Conservation (phyloP, 2,113 vertebrate genomes). For the Coregonus clupeaformis region DNA sequence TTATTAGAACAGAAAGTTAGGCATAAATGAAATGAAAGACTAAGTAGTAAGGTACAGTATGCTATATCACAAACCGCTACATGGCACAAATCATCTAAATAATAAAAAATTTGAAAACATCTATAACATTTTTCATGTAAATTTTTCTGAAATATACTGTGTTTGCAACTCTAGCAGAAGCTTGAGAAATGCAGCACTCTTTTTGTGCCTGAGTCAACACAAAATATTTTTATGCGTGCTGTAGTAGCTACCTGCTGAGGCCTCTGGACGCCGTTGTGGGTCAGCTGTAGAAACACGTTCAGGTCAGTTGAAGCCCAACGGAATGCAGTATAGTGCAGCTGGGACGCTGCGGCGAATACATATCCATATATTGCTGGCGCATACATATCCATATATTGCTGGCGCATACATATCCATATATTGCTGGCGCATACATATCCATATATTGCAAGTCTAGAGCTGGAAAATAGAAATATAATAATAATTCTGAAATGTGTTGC, state of each 20-base stretch:
- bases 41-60: no score
- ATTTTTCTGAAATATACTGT: background rate
- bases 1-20: background rate
- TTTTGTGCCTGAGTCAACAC: no score
- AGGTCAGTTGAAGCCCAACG: conserved; percentile 23
- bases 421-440: background rate
- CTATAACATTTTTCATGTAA: background rate
- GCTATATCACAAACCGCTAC: no score
- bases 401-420: no score
- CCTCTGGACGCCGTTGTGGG: conserved; percentile 11
- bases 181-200: no score
- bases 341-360: background rate
- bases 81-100: background rate
- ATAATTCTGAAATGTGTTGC: background rate
- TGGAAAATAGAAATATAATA: background rate
- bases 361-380: no score
- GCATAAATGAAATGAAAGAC: no score
- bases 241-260: conserved; percentile 1
- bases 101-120: background rate
- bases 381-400: background rate
- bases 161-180: background rate
- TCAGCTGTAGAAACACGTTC: conserved; percentile 15
- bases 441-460: no score
- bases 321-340: conserved; percentile 10
- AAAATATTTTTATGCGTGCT: background rate